Base-by-base conservation (phyloP, 2,888 invertebrate genomes). In the Eupithecia tripunctaria region DNA sequence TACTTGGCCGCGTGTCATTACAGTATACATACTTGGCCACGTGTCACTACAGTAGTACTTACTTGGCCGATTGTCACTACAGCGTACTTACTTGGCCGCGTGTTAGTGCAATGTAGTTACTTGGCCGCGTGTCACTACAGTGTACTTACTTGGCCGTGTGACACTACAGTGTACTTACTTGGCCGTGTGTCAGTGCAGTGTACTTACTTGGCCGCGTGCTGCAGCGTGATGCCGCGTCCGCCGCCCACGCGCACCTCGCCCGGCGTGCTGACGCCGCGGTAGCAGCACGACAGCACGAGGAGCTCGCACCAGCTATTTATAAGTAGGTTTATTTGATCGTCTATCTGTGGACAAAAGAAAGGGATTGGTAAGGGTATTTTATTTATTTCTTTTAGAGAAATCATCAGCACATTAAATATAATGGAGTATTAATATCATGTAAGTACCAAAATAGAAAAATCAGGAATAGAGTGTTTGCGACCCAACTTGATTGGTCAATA, bases 271-370 rank as follows among this genome's bases (percentile, higher is more conserved):
- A 99, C 97, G 56, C 99, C 99, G 76, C 98, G 97, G 95, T 98
- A 99, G 89, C 98, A 98, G 92, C 98, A 98, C 67, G 98, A 98
- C 87, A 98, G 97, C 78, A 98, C 95, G 81, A 98, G 92, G 82
- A 98, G 94, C 92, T 98, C 98, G 92, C 99, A 99, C 99, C 99
- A 99, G 77, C 99, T 98, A 92, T 99, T 99, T 86, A 99, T 99
- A 80, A 99, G 96, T 86, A 99, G 95, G 86, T 98, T 97, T 85
- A 99, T 99, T 95, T 99, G 99, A 95, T 99, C 99, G 93, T 99
- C 99, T 90, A 99, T 99, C 98, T 98, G 91, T 1, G 4, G 63
- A 38, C n/a, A 63, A 56, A 99, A 99, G 89, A 89, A 97, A 97
- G 93, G 98, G 98, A 0, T 97, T 97, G 5, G 25, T 56, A 0